These are phyloP conservation scores for Drosophila picticornis DNA, from an alignment of 2,888 invertebrate species.

Conservation along the genomic window DNA sequence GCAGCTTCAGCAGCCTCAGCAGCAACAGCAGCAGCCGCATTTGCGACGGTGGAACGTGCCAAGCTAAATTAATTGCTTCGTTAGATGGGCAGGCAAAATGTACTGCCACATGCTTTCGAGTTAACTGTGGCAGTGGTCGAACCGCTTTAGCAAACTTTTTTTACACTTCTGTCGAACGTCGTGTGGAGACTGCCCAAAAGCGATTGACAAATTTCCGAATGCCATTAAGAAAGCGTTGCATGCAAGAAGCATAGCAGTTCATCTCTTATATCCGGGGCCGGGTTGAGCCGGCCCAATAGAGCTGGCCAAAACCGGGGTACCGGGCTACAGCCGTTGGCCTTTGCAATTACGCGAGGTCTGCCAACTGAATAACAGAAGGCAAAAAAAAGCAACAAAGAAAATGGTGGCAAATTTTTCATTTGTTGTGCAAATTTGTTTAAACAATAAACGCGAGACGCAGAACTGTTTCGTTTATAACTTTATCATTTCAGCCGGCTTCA, in stretches of 20 bases:
- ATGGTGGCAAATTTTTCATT: constrained; percentile 71
- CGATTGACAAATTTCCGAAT: constrained; percentile 80
- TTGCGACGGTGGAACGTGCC: constrained; percentile 67
- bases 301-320: constrained; percentile 58
- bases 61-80: constrained; percentile 79
- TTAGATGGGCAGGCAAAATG: constrained; percentile 63
- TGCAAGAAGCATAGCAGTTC: constrained; percentile 42
- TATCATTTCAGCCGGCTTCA: constrained; percentile 49
- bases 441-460: constrained; percentile 61
- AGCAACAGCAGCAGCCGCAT: constrained; percentile 12
- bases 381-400: neutral
- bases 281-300: constrained; percentile 49
- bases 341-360: constrained; percentile 60
- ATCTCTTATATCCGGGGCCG: constrained; percentile 38
- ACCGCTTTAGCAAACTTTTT: constrained; percentile 66
- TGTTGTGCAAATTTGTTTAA: constrained; percentile 75
- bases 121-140: constrained; percentile 30
- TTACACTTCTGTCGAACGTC: constrained; percentile 69
- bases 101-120: constrained; percentile 25
- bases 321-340: constrained; percentile 54
- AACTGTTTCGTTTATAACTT: constrained; percentile 72
- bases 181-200: constrained; percentile 54
- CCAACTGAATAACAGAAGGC: constrained; percentile 62
- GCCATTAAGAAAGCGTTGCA: constrained; percentile 80
- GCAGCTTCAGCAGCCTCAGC: constrained; percentile 9